Evolutionary conservation across 2,113 vertebrate species (phyloP).

Genomic region (Andinoacara biseriatus): DNA sequence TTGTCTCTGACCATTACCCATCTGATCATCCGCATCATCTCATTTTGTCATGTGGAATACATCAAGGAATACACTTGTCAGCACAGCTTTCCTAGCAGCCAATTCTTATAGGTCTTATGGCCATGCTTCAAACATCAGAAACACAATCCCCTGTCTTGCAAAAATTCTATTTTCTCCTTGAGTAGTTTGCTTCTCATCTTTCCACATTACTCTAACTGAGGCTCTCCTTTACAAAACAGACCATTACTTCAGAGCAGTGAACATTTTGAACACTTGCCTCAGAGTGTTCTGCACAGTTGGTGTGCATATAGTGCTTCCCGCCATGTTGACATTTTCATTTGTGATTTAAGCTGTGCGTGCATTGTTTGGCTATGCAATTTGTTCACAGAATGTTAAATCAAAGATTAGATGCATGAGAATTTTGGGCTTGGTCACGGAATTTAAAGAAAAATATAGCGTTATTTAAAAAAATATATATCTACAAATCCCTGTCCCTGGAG

Average conservation of each 20-base stretch:
- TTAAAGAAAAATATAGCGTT: background rate
- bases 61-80: conserved; percentile 23
- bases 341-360: conserved; percentile 7
- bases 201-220: conserved; percentile 22
- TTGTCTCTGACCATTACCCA: background rate
- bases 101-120: background rate
- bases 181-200: conserved; percentile 49
- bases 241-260: conserved; percentile 26
- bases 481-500: background rate
- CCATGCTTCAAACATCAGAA: conserved; percentile 30
- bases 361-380: background rate
- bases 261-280: conserved; percentile 17
- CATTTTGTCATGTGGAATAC: background rate
- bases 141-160: conserved; percentile 12
- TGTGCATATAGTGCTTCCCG: background rate
- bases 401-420: background rate
- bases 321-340: conserved; percentile 11
- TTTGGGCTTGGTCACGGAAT: background rate
- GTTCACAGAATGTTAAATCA: background rate
- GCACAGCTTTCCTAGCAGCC: background rate
- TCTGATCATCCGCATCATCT: conserved; percentile 21
- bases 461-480: background rate
- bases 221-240: conserved; percentile 32
- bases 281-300: background rate
- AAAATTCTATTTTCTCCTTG: conserved; percentile 45